These are phyloP conservation scores for Sesamia nonagrioides DNA, from an alignment of 1,140 invertebrate species.

Conservation along the genomic window DNA sequence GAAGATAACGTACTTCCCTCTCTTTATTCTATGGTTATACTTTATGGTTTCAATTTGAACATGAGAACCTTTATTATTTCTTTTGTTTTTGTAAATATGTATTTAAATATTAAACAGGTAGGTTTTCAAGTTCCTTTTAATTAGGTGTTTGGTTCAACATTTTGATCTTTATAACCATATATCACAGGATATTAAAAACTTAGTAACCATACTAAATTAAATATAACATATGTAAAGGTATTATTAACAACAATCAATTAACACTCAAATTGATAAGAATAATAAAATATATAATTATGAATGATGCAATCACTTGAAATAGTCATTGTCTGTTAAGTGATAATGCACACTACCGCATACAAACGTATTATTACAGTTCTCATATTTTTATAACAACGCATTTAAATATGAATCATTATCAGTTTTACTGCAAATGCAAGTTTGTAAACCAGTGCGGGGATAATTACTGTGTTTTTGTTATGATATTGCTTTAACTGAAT, in stretches of 20 bases:
- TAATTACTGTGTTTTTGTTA: conserved; percentile 53
- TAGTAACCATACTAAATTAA: no score
- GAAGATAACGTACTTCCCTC: no score
- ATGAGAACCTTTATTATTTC: no score
- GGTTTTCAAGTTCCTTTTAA: no score
- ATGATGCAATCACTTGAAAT: conserved; percentile 51
- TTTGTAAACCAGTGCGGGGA: conserved; percentile 34
- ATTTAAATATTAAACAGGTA: no score
- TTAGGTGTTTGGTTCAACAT: no score
- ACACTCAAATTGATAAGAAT: background rate
- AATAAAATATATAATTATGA: conserved; percentile 30
- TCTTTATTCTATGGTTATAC: no score
- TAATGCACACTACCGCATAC: conserved; percentile 9
- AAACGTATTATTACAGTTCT: conserved; percentile 37
- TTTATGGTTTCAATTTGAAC: no score
- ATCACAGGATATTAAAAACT: no score
- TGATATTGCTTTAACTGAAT: conserved; percentile 6
- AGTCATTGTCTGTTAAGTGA: conserved; percentile 35
- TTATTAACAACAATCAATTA: background rate
- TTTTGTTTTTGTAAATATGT: no score
- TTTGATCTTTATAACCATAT: no score
- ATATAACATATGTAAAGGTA: no score
- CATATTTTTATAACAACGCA: conserved; percentile 49
- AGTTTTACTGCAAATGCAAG: conserved; percentile 35
- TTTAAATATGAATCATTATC: conserved; percentile 12